These are phyloP conservation scores for Neoitamus cyanurus DNA, from an alignment of 2,888 invertebrate species.

Conservation along the genomic window DNA sequence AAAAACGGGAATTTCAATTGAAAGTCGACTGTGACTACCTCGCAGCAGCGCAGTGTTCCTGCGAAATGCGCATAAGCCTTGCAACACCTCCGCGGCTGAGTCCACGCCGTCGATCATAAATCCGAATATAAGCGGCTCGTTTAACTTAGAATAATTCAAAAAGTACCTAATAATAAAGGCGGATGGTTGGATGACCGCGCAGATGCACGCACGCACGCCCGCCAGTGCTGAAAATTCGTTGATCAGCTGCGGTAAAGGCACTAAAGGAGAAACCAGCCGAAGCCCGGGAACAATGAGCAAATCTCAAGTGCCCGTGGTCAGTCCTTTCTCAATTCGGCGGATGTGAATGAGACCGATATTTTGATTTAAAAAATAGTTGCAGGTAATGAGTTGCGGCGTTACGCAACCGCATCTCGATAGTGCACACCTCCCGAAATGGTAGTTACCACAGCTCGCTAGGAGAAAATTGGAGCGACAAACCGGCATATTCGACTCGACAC, in stretches of 20 bases:
- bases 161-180: background rate
- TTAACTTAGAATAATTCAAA: background rate
- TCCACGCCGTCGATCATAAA: background rate
- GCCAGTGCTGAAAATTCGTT: background rate
- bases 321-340: background rate
- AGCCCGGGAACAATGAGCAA: background rate
- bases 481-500: background rate
- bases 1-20: background rate
- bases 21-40: background rate
- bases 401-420: background rate
- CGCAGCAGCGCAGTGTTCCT: background rate
- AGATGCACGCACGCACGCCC: background rate
- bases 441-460: background rate
- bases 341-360: background rate
- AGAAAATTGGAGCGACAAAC: background rate
- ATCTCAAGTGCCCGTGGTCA: background rate
- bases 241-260: background rate
- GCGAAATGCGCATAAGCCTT: background rate
- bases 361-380: background rate
- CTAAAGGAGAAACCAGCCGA: background rate
- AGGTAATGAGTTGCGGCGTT: background rate
- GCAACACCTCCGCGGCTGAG: background rate
- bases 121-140: background rate
- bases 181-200: background rate
- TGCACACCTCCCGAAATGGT: background rate